Base-by-base conservation (phyloP, 2,888 invertebrate genomes). In the Amblyjoppa fuscipennis region DNA sequence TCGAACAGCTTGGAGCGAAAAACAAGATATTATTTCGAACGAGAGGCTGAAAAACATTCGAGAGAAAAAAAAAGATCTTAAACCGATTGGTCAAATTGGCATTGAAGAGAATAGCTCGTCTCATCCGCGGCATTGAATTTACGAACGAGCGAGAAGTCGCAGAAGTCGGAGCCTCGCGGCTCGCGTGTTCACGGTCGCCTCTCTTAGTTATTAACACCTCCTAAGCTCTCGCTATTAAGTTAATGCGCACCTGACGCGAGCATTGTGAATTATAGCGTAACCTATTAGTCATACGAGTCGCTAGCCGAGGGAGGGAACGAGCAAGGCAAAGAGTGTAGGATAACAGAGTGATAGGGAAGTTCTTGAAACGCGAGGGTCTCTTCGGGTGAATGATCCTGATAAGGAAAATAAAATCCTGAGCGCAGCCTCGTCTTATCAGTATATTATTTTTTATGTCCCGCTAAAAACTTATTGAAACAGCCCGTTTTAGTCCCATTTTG, bases 201-300 rank as follows among this genome's bases (percentile, higher is more conserved):
- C 84, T 71, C 73, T 80, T 75, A 77, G 75, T 83, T 87, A 87
- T 87, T 87, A 87, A 86, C 86, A 87, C 86, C 86, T 87, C 83
- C 83, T 83, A 81, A 87, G 84, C 77, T 86, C 85, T 83, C 51
- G 84, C 86, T 87, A 87, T 87, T 87, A 84, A 86, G 78, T 86
- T 87, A 87, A 87, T 87, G 84, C 76, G 81, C 86, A 87, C 87
- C 87, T 87, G 87, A 87, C 87, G 77, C 86, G 71, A 76, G 81
- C 81, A 86, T 84, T 86, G 84, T 87, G 87, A 87, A 86, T 87
- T 87, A 87, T 87, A 66, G 83, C 83, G 74, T 83, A 86, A 66
- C 86, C 84, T 86, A 87, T 87, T 87, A 87, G 84, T 87, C 84
- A 87, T 85, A 80, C 56, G 61, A 83, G 74, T 87, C 73, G 84